phyloP scores from a whole-genome alignment of 2,888 invertebrate genomes.

The Atethmia centrago region DNA sequence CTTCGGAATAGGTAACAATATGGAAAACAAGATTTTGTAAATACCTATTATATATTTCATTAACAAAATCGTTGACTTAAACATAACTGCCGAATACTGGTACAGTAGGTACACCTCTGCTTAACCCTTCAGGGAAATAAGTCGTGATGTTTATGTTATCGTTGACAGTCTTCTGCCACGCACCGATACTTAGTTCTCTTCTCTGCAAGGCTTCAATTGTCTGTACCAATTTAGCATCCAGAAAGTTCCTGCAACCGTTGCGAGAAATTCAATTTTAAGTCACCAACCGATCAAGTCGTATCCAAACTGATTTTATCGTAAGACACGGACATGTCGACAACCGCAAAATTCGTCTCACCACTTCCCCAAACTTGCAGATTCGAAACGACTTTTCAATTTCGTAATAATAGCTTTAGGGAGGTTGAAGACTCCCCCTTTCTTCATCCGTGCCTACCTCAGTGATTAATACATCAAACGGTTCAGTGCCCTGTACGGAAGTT shows the following conservation, averaged over 20 bases:
- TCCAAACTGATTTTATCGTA: slow-evolving; percentile 9
- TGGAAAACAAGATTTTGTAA: background rate
- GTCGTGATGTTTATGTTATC: background rate
- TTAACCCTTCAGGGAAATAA: background rate
- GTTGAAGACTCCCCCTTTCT: background rate
- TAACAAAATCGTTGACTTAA: background rate
- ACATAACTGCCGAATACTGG: background rate
- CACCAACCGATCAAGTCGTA: background rate
- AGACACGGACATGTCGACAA: slow-evolving; percentile 8
- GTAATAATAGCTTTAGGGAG: slow-evolving; percentile 39
- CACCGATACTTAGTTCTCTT: background rate
- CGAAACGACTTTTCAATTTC: slow-evolving; percentile 54
- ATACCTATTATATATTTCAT: background rate
- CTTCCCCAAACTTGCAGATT: slow-evolving; percentile 33
- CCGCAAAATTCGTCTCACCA: slow-evolving; percentile 5
- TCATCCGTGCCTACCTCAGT: slow-evolving; percentile 25
- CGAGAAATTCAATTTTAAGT: background rate
- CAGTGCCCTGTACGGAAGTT: slow-evolving; percentile 38
- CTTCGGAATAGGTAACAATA: background rate
- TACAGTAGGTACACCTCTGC: background rate
- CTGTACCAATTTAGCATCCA: too few species aligned
- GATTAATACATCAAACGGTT: slow-evolving; percentile 52
- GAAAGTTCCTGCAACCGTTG: background rate
- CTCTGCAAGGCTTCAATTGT: background rate
- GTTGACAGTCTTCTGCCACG: background rate